Base-by-base conservation (phyloP, 2,113 vertebrate genomes). In the Xiphophorus couchianus region DNA sequence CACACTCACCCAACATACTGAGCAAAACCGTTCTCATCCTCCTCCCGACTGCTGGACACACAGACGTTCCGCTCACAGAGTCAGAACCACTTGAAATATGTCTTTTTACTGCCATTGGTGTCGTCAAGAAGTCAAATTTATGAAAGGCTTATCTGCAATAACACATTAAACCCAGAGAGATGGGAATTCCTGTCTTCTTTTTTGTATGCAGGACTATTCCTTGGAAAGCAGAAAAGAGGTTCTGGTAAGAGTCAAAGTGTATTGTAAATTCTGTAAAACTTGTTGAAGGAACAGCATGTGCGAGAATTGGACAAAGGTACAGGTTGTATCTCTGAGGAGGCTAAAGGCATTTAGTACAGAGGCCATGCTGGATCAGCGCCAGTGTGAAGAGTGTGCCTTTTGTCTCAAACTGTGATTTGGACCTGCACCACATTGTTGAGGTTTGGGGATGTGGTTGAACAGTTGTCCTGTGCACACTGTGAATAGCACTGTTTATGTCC, bases 121-220 rank as follows among this genome's bases (percentile, higher is more conserved):
- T 74, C 80, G 86, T 86, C 90, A 91, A 91, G 83, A 85, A 82
- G 76, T 77, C 79, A 68, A 89, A 90, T 93, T 88, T 90, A 90
- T 83, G 78, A 74, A 75, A 75, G 68, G 88, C 80, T 81, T 86
- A 82, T 92, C 89, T 89, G 83, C 68, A 88, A 89, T 84, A 93
- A 90, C 85, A 91, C 73, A 85, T 87, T 88, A 88, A 90, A 89
- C 63, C 77, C 77, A 62, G 62, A 44, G 81, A 86, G 76, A 81
- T 29, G 37, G 62, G 80, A 85, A 86, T 81, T 81, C 63, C 69
- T 62, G 77, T 81, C 87, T 86, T 76, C 74, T 74, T 58, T 84
- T 83, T 81, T 35, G 39, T 73, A 61, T 88, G 77, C 76, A 84
- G 74, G 73, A 76, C 54, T 17, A 42, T 79, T 86, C 65, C 78